Percentiles rank a stretch among this genome's conserved stretches.
phyloP scores from a whole-genome alignment of 2,888 invertebrate species.

The Zonitis immaculata region DNA sequence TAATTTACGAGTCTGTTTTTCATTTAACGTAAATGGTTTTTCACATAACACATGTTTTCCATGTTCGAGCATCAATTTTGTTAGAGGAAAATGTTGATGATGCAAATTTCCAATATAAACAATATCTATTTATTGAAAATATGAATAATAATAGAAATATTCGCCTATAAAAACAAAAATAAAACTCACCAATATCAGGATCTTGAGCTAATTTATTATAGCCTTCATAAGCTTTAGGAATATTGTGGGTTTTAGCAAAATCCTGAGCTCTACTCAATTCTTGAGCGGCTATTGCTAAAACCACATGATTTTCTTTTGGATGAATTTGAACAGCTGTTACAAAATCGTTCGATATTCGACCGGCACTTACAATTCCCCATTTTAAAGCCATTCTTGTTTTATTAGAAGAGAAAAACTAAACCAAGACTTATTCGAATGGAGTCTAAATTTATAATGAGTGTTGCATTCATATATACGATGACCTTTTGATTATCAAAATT shows the following conservation, averaged over 20 bases:
- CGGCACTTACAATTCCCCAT: conserved; percentile 85
- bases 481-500: neutral
- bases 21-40: conserved; percentile 81
- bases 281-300: conserved; percentile 75
- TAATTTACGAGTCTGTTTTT: conserved; percentile 66
- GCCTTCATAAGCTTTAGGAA: conserved; percentile 66
- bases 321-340: conserved; percentile 61
- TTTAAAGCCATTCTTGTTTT: conserved; percentile 53
- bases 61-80: conserved; percentile 68
- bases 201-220: conserved; percentile 73
- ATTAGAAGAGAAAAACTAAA: conserved; percentile 6
- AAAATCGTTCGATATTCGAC: conserved; percentile 85
- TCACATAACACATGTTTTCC: conserved; percentile 89
- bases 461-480: neutral
- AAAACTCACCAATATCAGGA: conserved; percentile 63
- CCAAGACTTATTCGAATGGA: neutral
- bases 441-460: neutral
- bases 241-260: conserved; percentile 71
- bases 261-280: conserved; percentile 64
- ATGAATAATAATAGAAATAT: too few relatives aligned
- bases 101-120: conserved; percentile 79
- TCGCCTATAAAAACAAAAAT: too few relatives aligned
- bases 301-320: conserved; percentile 62
- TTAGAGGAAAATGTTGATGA: conserved; percentile 66
- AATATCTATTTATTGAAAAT: conserved; percentile 58